Base-by-base conservation (phyloP, 2,888 invertebrate species). In the Agapostemon virescens region DNA sequence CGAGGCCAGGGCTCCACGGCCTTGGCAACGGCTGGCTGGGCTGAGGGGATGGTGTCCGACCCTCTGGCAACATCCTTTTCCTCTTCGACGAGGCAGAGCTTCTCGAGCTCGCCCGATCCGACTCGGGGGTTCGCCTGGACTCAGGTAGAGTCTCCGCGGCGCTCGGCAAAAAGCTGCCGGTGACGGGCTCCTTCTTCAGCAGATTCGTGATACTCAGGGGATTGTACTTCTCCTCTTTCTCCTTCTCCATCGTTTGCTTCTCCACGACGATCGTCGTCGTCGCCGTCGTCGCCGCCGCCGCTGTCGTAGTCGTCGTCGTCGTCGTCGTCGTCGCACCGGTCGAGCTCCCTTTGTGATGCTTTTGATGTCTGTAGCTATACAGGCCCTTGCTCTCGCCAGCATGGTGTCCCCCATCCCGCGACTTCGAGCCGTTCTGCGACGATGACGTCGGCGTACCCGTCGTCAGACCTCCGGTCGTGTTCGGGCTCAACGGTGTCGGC, bases 81-180 rank as follows among this genome's bases (percentile, higher is more conserved):
- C 91, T 87, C 86, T 91, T 91, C 20, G 90, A 90, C n/a, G 92
- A 92, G 11, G 90, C 90, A 1, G 92, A 92, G 83, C 92, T 92
- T 72, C 86, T 85, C 40, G 92, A 92, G 79, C 92, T 92, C 20
- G 90, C 91, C 15, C 91, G 87, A 70, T 92, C 92, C 40, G 92
- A 94, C 88, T 95, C 95, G 9, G 95, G 94, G 64, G 94, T 93
- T 83, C 93, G 92, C 36, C 93, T 93, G 33, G 88, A 90, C 63
- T 92, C 92, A 49, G 87, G 87, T 78, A 93, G 93, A 3, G 92
- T 90, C 81, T 93, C 93, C 4, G 91, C 86, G 26, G 55, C 55
- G 84, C 90, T 92, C 45, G 94, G 84, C 69, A 87, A 83, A 63
- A 88, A 85, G 61, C 85, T 68, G 71, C 81, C 69, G 64, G 84